phyloP scores from a whole-genome alignment of 1,140 invertebrate species.

The Drosophila ironensis region DNA sequence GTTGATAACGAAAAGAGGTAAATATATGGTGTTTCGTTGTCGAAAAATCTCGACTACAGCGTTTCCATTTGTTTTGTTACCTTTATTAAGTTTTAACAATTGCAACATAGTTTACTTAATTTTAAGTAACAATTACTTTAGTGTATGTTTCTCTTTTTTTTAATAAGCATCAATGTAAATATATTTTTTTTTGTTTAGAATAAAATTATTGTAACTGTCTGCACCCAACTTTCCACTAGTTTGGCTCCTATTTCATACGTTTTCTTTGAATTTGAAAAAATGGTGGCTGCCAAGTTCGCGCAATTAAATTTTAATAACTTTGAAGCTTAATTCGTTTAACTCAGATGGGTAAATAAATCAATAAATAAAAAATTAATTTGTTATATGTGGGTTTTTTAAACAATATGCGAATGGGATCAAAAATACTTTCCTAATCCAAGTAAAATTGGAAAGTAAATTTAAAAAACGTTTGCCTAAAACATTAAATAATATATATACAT shows the following conservation, averaged over 20 bases:
- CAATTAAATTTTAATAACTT: background rate
- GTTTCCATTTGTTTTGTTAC: conserved; percentile 4
- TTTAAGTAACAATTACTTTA: conserved; percentile 71
- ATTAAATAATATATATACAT: conserved; percentile 49
- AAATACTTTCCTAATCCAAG: conserved; percentile 41
- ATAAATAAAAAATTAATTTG: conserved; percentile 68
- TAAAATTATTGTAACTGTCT: conserved; percentile 59
- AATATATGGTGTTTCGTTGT: no score
- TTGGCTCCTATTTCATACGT: conserved; percentile 8
- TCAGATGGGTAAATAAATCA: conserved; percentile 37
- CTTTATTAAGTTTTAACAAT: conserved; percentile 78
- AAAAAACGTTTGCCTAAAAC: conserved; percentile 23
- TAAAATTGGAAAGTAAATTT: conserved; percentile 17
- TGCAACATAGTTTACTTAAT: conserved; percentile 62
- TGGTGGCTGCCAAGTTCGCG: conserved; percentile 2
- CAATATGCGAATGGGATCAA: conserved; percentile 59
- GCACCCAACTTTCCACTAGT: conserved; percentile 57
- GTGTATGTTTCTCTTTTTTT: conserved; percentile 19
- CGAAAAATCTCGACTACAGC: no score
- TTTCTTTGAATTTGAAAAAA: conserved; percentile 20
- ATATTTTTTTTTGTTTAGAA: conserved; percentile 20
- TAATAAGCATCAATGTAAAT: conserved; percentile 6
- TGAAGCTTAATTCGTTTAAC: conserved; percentile 10
- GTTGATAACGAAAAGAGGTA: no score
- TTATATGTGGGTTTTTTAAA: conserved; percentile 37